Evolutionary conservation across 2,113 vertebrate genomes (phyloP).

Genomic region (Scatophagus argus): DNA sequence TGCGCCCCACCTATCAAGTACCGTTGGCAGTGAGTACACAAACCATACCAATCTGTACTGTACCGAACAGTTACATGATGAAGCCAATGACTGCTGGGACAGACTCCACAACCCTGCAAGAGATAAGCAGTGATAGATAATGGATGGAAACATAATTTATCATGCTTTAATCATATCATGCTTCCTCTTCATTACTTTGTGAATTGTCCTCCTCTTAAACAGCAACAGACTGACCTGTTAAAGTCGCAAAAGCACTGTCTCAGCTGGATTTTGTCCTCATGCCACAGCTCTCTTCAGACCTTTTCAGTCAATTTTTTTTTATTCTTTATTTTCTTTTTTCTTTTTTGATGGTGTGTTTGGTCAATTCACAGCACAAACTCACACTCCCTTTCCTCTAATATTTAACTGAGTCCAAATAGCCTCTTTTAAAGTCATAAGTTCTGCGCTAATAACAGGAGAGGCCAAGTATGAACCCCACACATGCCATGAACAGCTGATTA

Average conservation of each 20-base stretch:
- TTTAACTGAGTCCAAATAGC: not conserved
- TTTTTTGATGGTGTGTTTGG: not conserved
- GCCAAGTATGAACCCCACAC: not conserved
- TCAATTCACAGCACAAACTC: not conserved
- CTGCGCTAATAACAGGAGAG: not conserved
- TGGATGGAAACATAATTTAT: not conserved
- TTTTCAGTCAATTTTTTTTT: not conserved
- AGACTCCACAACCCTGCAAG: too few relatives aligned
- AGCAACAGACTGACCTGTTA: not conserved
- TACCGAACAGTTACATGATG: too few relatives aligned
- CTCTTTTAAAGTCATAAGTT: not conserved
- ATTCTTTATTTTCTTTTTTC: not conserved
- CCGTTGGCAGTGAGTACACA: too few relatives aligned
- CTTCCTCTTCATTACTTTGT: not conserved
- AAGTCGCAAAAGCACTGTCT: not conserved
- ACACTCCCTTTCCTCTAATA: not conserved
- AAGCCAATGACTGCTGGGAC: too few relatives aligned
- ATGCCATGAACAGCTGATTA: not conserved
- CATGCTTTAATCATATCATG: not conserved
- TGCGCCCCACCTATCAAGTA: too few relatives aligned
- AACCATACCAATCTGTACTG: too few relatives aligned
- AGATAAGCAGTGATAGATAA: too few relatives aligned
- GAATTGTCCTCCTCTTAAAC: not conserved
- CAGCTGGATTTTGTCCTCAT: slow-evolving; percentile 8
- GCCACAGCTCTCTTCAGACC: not conserved